These are phyloP conservation scores for Ernsta delagoae DNA, from an alignment of 2,888 invertebrate species.

Conservation along the genomic window DNA sequence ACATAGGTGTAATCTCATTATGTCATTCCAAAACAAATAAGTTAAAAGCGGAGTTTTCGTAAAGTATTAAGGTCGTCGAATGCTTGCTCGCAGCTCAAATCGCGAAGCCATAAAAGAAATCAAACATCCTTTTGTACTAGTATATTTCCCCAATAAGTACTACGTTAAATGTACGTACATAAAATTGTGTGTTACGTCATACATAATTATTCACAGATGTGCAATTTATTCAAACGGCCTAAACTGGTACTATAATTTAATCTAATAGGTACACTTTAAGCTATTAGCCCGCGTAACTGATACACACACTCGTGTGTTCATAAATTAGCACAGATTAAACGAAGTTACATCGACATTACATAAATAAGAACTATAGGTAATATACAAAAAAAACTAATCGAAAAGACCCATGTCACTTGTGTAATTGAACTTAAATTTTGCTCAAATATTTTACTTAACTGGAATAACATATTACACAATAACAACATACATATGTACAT, in stretches of 20 bases:
- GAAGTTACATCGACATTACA: background rate
- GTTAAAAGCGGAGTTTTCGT: no score
- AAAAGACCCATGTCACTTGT: no score
- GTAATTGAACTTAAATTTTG: no score
- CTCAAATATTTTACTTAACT: no score
- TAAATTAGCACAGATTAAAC: no score
- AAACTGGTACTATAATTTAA: slow-evolving; percentile 18
- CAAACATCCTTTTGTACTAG: background rate
- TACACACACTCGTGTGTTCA: background rate
- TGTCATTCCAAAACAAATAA: background rate
- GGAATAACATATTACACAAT: no score
- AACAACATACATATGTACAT: no score
- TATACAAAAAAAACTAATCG: no score
- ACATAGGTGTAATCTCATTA: background rate
- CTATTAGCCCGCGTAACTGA: slow-evolving; percentile 9
- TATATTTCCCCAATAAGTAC: no score
- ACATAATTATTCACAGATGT: slow-evolving; percentile 12
- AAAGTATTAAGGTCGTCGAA: background rate
- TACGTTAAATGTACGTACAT: no score
- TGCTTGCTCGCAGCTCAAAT: background rate
- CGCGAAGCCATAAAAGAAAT: slow-evolving; percentile 2
- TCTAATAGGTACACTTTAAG: slow-evolving; percentile 5
- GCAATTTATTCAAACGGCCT: slow-evolving; percentile 21
- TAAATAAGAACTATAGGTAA: background rate
- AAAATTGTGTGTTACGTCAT: no score